Conservation (phyloP, 2,888 invertebrate genomes). For the Chouioia cunea region DNA sequence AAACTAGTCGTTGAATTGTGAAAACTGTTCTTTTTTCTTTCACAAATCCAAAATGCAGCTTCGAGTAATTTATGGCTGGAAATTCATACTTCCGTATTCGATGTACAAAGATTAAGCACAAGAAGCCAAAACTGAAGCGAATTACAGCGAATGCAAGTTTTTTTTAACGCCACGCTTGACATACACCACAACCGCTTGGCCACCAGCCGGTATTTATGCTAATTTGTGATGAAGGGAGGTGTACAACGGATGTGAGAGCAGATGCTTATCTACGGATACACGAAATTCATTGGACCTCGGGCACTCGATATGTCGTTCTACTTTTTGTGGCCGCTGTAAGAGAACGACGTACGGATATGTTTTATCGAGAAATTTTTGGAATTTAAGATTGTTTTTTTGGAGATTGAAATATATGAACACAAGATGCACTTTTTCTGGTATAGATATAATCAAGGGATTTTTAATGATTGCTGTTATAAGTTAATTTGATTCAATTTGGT, state of each 20-base stretch:
- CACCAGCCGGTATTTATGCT: slow-evolving; percentile 39
- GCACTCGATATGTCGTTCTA: slow-evolving; percentile 26
- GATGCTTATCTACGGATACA: slow-evolving; percentile 25
- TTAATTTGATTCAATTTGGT: no score
- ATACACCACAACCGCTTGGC: neutral
- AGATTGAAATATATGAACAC: no score
- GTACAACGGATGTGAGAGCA: neutral
- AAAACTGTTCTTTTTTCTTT: no score
- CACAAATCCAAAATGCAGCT: no score
- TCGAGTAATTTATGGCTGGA: no score
- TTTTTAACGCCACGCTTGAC: slow-evolving; percentile 40
- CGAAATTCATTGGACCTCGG: slow-evolving; percentile 17
- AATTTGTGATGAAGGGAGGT: slow-evolving; percentile 13
- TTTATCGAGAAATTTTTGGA: no score
- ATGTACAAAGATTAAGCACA: neutral
- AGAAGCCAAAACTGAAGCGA: neutral
- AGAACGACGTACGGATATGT: neutral
- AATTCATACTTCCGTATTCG: no score
- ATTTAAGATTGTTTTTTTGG: no score
- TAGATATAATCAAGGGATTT: no score
- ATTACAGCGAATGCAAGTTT: slow-evolving; percentile 23
- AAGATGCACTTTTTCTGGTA: no score
- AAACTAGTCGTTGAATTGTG: no score
- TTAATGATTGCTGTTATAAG: no score
- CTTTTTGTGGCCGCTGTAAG: slow-evolving; percentile 36